Base-by-base conservation (phyloP, 2,888 invertebrate species). In the Alsophila aescularia region DNA sequence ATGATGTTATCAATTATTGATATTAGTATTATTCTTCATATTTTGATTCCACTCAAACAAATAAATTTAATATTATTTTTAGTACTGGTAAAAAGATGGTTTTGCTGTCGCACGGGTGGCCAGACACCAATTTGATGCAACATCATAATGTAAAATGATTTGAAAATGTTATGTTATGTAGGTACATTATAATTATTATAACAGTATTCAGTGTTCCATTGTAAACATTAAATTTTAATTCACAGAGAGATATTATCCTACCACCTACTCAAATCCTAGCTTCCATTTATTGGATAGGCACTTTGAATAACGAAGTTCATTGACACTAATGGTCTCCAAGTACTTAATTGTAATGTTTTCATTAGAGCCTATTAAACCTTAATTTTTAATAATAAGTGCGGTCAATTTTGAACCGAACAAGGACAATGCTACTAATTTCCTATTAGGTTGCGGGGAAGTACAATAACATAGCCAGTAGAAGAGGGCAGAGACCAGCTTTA, bases 291-390 rank as follows among this genome's bases (percentile, higher is more conserved):
- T 41, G 14, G 13, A 42, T 27, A 42, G 37, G 2, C 32, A 56
- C 45, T 51, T 54, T 48, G 53, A 75, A 77, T 79, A 43, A 81
- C 76, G 73, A 76, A 78, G 83, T 82, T 87, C 83, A 86, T 83
- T 87, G 85, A 86, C 82, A 82, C 76, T 79, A 80, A 79, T 82
- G 73, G 72, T 67, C 72, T 72, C 48, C 61, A 47, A 36, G 68
- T 71, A 64, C 73, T 73, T 77, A 77, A 79, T 77, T 80, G 70
- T 73, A 70, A 72, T 72, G 74, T 70, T 75, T 74, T 79, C 69
- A 77, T 79, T 79, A 68, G 59, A 66, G 69, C 68, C 66, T 72
- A 78, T 77, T 76, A 75, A 64, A 61, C 24, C 68, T 65, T 72
- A 73, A 75, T 76, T 73, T 69, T 68, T 62, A 60, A 40, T 67